Conservation (phyloP, 2,797 vertebrate genomes). For the Chrosomus eos region DNA sequence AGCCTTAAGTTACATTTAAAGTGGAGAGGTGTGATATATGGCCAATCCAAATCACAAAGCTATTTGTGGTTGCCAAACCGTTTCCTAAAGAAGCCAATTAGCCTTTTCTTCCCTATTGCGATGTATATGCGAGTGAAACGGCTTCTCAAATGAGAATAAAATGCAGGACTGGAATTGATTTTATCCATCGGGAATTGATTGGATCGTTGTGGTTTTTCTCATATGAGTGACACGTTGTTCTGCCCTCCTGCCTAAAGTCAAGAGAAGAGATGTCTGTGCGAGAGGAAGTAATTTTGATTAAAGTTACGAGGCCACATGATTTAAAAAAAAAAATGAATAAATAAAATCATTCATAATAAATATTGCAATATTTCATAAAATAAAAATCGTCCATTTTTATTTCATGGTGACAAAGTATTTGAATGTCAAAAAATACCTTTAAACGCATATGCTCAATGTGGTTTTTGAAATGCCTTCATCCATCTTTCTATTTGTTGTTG, state of each 20-base stretch:
- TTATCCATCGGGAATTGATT: background rate
- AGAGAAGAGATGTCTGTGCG: background rate
- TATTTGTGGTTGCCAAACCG: no score
- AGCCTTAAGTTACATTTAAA: background rate
- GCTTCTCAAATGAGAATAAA: no score
- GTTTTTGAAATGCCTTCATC: background rate
- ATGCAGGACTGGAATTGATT: no score
- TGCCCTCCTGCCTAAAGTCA: no score
- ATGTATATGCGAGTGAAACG: no score
- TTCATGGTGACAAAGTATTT: background rate
- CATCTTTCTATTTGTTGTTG: background rate
- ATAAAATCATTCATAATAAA: background rate
- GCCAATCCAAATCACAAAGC: no score
- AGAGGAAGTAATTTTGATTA: background rate
- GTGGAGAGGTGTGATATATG: background rate
- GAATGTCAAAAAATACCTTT: background rate
- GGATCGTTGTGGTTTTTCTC: background rate
- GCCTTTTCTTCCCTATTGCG: no score
- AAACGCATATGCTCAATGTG: background rate
- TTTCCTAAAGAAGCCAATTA: no score
- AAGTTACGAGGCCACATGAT: background rate
- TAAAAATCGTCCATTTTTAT: background rate
- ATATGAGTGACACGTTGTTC: background rate
- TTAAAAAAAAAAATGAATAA: background rate
- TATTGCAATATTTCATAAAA: background rate